Base-by-base conservation (phyloP, 2,113 vertebrate species). In the Oostethus manadensis region DNA sequence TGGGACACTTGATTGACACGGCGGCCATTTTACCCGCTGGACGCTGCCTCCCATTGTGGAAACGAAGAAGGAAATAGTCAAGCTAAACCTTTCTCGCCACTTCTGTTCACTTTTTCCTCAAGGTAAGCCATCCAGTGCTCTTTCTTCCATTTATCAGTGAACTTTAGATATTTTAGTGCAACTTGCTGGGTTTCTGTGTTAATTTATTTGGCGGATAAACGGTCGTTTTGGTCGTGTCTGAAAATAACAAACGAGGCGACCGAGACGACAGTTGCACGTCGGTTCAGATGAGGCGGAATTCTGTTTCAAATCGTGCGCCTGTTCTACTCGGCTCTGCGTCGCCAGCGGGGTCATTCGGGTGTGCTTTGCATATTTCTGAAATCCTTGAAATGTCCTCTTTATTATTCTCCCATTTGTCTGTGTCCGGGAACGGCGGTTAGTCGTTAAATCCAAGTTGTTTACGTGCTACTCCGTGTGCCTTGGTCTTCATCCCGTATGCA, bases 11-110 rank as follows among this genome's bases (percentile, higher is more conserved):
- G 86, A 86, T 83, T 88, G 85, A 83, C 70, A 74, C 77, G 70
- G 82, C 87, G 73, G 88, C 88, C 88, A 89, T 89, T 86, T 89
- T 88, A 20, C 85, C 87, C 85, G 86, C 80, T 87, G 86, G 84
- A 84, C 88, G 80, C 75, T 76, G 73, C 74, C 80, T 83, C 75
- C 78, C 84, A 84, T 89, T 88, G 87, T 88, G 84, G 86, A 83
- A 74, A 81, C 76, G 81, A 86, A 77, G 85, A 84, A 81, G 74
- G 87, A 86, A 88, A 89, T 76, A 87, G 71, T 79, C 69, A 68
- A 85, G 81, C 84, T 33, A 76, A 80, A 86, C 64, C 64, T 68
- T 77, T 82, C 75, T 83, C 76, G 60, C 68, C 55, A 78, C 70
- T 79, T 84, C 60, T 62, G 47, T 61, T 62, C 64, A 73, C 72